phyloP scores from a whole-genome alignment of 2,888 invertebrate genomes.

The Hololepta plana region DNA sequence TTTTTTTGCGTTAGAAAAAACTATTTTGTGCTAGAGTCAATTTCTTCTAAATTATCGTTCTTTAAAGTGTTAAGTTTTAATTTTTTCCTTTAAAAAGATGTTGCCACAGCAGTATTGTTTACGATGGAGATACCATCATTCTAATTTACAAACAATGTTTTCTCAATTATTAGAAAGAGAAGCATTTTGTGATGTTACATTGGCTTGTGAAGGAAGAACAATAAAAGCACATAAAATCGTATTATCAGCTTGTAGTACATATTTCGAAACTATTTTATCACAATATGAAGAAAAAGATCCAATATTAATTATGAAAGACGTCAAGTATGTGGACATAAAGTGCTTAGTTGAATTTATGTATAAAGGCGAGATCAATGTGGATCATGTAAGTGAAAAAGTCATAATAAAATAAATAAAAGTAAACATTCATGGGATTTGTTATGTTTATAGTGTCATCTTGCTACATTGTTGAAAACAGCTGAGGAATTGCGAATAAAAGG shows the following conservation, averaged over 20 bases:
- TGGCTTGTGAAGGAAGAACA: constrained; percentile 70
- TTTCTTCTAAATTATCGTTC: no score
- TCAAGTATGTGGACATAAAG: constrained; percentile 75
- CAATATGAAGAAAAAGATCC: constrained; percentile 66
- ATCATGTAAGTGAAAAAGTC: constrained; percentile 53
- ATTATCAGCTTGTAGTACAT: constrained; percentile 80
- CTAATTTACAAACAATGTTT: constrained; percentile 79
- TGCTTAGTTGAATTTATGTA: constrained; percentile 90
- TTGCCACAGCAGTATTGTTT: constrained; percentile 81
- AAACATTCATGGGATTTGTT: constrained; percentile 3
- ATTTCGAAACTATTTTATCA: constrained; percentile 73
- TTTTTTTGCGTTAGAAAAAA: no score
- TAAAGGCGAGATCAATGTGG: constrained; percentile 87
- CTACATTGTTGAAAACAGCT: constrained; percentile 76
- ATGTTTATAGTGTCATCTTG: constrained; percentile 57
- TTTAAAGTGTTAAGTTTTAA: no score
- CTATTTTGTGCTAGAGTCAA: no score
- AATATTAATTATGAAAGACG: constrained; percentile 75
- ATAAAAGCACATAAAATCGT: constrained; percentile 73
- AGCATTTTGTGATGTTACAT: constrained; percentile 77
- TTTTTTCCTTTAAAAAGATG: constrained; percentile 39
- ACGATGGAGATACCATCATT: constrained; percentile 85
- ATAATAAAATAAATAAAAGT: not conserved
- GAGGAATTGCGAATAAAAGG: constrained; percentile 86
- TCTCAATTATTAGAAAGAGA: constrained; percentile 72